Base-by-base conservation (phyloP, 1,140 invertebrate species). In the Portunus trituberculatus region DNA sequence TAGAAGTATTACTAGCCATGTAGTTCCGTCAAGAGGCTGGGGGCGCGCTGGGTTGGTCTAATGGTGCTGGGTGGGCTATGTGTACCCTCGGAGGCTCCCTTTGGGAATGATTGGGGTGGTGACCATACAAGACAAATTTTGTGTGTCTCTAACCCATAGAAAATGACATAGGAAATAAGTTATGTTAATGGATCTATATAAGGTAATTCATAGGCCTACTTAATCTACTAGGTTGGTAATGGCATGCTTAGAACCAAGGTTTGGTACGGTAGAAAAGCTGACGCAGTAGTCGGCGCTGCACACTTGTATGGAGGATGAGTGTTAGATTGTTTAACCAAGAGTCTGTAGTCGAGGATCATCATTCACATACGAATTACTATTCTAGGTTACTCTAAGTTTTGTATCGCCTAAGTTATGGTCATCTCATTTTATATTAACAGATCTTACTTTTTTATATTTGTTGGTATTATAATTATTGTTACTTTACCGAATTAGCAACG, bases 161-260 rank as follows among this genome's bases (percentile, higher is more conserved):
- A 95, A 95, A 95, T 95, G 94, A 95, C 94, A 95, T 95, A 95
- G 94, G 82, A 87, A 93, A 86, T 95, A 95, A 95, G 94, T 95
- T 95, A 95, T 89, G 92, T 95, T 95, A 95, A 95, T 95, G 94
- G 94, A 92, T 95, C 94, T 95, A 93, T 95, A 95, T 95, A 95
- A 95, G 94, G 94, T 95, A 92, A 95, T 46, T 95, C 94, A 83
- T 95, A 95, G 94, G 91, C 90, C 94, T 95, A 95, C 94, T 92
- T 95, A 94, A 95, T 95, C 89, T 92, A 84, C 94, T 95, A 95
- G 94, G 94, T 93, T 95, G 94, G 94, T 95, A 93, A 76, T 92
- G 91, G 94, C 94, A 93, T 92, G 84, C 94, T 92, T 92, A 95
- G 94, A 95, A 91, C 84, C 94, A 92, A 95, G 94, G 94, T 95